phyloP scores from a whole-genome alignment of 2,888 invertebrate species.

The Oligia fasciuncula region DNA sequence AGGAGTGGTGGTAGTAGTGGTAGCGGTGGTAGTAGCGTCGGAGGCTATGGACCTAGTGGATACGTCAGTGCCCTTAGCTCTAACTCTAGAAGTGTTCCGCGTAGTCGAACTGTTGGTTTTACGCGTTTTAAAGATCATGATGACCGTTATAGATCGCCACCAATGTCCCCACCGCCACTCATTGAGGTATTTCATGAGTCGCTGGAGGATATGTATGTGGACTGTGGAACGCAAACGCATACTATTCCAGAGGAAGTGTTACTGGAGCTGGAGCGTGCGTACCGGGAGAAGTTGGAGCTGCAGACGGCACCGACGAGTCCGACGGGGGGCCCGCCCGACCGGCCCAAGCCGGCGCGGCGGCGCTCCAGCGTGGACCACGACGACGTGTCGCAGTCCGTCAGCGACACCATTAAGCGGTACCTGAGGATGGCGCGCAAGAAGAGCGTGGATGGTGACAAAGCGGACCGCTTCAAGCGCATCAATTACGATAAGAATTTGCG shows the following conservation, averaged over 20 bases:
- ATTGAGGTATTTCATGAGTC: constrained; percentile 92
- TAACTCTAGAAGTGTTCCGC: constrained; percentile 73
- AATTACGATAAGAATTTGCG: constrained; percentile 96
- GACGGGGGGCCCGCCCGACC: constrained; percentile 82
- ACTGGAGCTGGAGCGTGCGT: constrained; percentile 86
- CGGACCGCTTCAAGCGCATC: constrained; percentile 95
- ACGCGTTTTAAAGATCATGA: constrained; percentile 76
- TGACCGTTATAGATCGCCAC: constrained; percentile 80
- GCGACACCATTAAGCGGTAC: constrained; percentile 96
- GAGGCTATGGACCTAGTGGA: constrained; percentile 75
- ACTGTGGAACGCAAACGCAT: constrained; percentile 91
- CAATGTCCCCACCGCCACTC: constrained; percentile 91
- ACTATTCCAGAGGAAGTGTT: constrained; percentile 90
- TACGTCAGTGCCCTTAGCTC: constrained; percentile 84
- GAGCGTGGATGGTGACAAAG: constrained; percentile 94
- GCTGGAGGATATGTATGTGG: constrained; percentile 88
- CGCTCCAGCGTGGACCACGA: constrained; percentile 95
- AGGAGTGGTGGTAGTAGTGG: constrained; percentile 80
- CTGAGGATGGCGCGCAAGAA: constrained; percentile 96
- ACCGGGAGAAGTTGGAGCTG: constrained; percentile 84
- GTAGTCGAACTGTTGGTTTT: constrained; percentile 74
- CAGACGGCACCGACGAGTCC: constrained; percentile 84
- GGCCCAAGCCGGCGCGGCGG: constrained; percentile 86
- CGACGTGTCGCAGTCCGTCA: constrained; percentile 96
- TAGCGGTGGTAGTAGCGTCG: constrained; percentile 85